Evolutionary conservation across 2,888 invertebrate genomes (phyloP).

Genomic region (Ceraclea dissimilis): DNA sequence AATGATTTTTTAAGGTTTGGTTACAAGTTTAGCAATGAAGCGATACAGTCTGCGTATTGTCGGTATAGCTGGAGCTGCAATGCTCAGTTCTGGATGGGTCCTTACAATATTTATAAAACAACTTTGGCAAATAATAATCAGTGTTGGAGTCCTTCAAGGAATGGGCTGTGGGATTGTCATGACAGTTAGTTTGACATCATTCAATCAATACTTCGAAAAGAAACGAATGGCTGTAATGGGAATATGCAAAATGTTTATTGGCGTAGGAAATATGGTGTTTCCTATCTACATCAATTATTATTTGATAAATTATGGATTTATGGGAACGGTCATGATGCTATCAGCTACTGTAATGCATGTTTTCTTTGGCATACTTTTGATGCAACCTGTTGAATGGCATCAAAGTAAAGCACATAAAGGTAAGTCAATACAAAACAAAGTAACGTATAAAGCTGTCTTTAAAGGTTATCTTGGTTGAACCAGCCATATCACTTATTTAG

Average conservation of each 20-base stretch:
- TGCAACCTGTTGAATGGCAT: slow-evolving; percentile 71
- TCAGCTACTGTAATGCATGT: slow-evolving; percentile 61
- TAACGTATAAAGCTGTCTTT: too few relatives aligned
- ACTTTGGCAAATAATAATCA: slow-evolving; percentile 54
- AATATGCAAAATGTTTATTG: slow-evolving; percentile 52
- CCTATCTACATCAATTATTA: slow-evolving; percentile 48
- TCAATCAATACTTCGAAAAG: slow-evolving; percentile 53
- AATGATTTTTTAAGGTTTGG: slow-evolving; percentile 60
- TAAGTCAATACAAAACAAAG: too few relatives aligned
- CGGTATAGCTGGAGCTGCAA: slow-evolving; percentile 55
- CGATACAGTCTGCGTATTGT: slow-evolving; percentile 57
- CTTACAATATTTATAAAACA: slow-evolving; percentile 55
- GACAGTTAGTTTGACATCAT: slow-evolving; percentile 59
- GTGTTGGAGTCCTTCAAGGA: slow-evolving; percentile 59
- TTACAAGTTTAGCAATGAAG: slow-evolving; percentile 60
- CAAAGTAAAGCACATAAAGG: slow-evolving; percentile 24
- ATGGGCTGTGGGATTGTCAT: slow-evolving; percentile 63
- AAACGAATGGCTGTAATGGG: slow-evolving; percentile 57
- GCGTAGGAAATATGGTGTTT: slow-evolving; percentile 50
- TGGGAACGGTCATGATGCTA: slow-evolving; percentile 61
- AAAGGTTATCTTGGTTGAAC: too few relatives aligned
- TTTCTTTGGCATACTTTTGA: slow-evolving; percentile 57
- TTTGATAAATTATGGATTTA: slow-evolving; percentile 50
- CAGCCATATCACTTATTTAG: too few relatives aligned
- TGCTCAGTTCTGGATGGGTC: slow-evolving; percentile 57